Conservation (phyloP, 2,797 vertebrate species). For the Podarcis lilfordi region DNA sequence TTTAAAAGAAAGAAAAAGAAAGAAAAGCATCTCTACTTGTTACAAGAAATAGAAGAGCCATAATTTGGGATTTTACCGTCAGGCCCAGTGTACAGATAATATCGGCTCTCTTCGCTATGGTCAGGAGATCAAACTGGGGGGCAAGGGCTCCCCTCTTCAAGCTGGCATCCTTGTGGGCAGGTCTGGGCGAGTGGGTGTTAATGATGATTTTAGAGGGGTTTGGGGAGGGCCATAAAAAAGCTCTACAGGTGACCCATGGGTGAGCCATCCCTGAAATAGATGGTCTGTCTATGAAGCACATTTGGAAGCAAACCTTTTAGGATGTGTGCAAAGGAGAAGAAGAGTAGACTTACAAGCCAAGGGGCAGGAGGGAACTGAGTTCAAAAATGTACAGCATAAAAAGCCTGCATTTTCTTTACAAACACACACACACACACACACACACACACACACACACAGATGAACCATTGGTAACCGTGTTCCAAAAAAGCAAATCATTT, state of each 20-base stretch:
- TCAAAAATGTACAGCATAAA: neutral
- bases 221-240: too few species aligned
- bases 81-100: neutral
- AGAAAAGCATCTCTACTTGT: neutral
- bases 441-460: too few species aligned
- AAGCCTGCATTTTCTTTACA: neutral
- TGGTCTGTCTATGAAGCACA: neutral
- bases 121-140: neutral
- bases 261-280: neutral
- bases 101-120: neutral
- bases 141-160: neutral
- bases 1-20: too few species aligned
- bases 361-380: neutral
- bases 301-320: neutral
- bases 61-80: neutral
- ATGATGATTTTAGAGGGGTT: too few species aligned
- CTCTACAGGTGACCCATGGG: neutral
- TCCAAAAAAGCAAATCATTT: neutral
- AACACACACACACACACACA: too few species aligned
- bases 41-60: neutral
- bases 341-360: neutral
- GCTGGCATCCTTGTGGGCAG: too few species aligned
- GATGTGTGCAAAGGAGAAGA: neutral
- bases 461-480: neutral
- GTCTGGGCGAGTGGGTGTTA: too few species aligned